phyloP scores from a whole-genome alignment of 2,113 vertebrate genomes.

The Cyprinus carpio region DNA sequence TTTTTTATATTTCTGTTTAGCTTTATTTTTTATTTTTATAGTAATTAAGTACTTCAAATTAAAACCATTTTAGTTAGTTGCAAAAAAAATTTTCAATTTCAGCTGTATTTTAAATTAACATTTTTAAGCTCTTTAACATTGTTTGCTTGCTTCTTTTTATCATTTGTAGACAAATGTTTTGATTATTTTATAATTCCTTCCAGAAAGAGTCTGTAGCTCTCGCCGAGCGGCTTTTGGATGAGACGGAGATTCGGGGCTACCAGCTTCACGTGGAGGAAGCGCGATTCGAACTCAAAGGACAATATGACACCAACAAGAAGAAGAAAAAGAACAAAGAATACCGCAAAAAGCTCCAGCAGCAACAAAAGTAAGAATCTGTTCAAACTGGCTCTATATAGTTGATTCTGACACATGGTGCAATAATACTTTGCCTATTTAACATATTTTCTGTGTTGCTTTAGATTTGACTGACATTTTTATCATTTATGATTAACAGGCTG shows the following conservation, averaged over 20 bases:
- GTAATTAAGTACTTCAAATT: too few species aligned
- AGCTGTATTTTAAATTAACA: neutral
- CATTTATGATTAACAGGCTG: conserved; percentile 75
- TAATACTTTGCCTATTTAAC: neutral
- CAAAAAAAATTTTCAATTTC: too few species aligned
- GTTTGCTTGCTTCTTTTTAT: neutral
- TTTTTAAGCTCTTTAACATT: neutral
- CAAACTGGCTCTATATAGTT: neutral
- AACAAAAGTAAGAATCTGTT: conserved; percentile 85
- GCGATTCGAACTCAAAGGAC: conserved; percentile 90
- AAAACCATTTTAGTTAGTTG: too few species aligned
- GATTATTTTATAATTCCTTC: neutral
- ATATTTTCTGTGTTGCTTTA: neutral
- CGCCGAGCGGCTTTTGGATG: conserved; percentile 88
- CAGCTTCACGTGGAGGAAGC: conserved; percentile 90
- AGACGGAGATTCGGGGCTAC: conserved; percentile 90
- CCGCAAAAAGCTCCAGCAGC: conserved; percentile 87
- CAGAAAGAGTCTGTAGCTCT: conserved; percentile 92
- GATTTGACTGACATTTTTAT: neutral
- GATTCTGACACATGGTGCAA: neutral
- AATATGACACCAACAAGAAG: conserved; percentile 94
- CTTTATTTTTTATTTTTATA: too few species aligned
- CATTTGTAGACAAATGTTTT: too few species aligned
- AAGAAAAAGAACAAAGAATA: conserved; percentile 96
- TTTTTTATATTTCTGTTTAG: too few species aligned